Percentiles rank a stretch among this genome's conserved stretches.
phyloP scores from a whole-genome alignment of 2,888 invertebrate species.

The Sinentomon sp. region DNA sequence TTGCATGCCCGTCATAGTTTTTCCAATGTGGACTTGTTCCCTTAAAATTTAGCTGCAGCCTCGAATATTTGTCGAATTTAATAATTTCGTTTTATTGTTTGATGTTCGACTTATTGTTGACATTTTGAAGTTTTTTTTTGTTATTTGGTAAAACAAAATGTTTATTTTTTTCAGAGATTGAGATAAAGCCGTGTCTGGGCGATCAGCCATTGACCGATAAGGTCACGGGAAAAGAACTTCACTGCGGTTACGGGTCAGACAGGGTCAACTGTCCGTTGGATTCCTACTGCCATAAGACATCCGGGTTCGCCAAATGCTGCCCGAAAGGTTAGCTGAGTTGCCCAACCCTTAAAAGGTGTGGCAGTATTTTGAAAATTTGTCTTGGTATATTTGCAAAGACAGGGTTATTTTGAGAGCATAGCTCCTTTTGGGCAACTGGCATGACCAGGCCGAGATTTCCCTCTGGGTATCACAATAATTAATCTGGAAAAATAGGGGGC shows the following conservation, averaged over 20 bases:
- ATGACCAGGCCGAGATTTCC: too few species aligned
- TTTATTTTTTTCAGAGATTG: conserved; percentile 28
- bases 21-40: too few species aligned
- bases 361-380: not conserved
- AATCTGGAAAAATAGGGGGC: too few species aligned
- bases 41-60: too few species aligned
- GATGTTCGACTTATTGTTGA: conserved; percentile 5
- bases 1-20: too few species aligned
- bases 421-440: too few species aligned
- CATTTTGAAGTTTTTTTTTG: conserved; percentile 1
- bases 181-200: conserved; percentile 61
- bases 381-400: too few species aligned
- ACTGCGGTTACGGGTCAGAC: conserved; percentile 51
- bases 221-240: conserved; percentile 40
- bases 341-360: not conserved
- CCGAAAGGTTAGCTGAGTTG: conserved; percentile 51
- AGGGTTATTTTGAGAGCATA: too few species aligned
- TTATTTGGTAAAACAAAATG: not conserved
- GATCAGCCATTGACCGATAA: conserved; percentile 40
- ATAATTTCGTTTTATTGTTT: conserved; percentile 4
- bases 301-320: conserved; percentile 57
- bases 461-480: too few species aligned
- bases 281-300: conserved; percentile 61
- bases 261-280: conserved; percentile 49
- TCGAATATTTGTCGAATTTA: not conserved